A percentile compares a stretch with the other conserved stretches of the same genome.
Conservation (phyloP, 2,888 invertebrate species). For the Polyommatus iphigenia region DNA sequence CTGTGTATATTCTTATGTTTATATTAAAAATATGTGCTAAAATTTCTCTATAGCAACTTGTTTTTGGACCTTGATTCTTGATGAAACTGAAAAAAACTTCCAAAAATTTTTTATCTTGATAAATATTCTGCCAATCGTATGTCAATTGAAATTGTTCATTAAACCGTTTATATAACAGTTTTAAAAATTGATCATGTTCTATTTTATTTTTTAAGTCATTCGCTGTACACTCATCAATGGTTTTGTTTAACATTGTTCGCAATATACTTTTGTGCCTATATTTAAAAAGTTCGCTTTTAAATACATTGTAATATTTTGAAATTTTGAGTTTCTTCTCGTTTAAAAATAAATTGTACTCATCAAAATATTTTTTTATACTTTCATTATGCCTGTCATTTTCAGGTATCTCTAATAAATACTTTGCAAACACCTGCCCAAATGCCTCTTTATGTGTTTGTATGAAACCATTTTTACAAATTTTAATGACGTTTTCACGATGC, state of each 20-base stretch:
- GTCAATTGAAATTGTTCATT: constrained; percentile 6
- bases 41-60: constrained; percentile 30
- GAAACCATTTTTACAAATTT: constrained; percentile 1
- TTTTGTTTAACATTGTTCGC: constrained; percentile 13
- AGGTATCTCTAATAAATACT: constrained; percentile 17
- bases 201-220: constrained; percentile 28
- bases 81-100: not conserved
- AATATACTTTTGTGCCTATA: constrained; percentile 26
- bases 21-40: constrained; percentile 31
- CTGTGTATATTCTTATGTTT: constrained; percentile 27
- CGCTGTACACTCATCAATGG: constrained; percentile 20
- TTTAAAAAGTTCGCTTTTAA: constrained; percentile 31
- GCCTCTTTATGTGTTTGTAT: constrained; percentile 3
- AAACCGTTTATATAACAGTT: constrained; percentile 29
- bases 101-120: constrained; percentile 6
- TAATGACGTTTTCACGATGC: constrained; percentile 14
- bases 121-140: constrained; percentile 24
- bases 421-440: not conserved
- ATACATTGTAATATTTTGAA: constrained; percentile 20
- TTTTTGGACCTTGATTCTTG: not conserved
- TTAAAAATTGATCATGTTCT: constrained; percentile 27
- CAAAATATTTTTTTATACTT: constrained; percentile 27
- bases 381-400: not conserved
- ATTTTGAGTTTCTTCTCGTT: constrained; percentile 19
- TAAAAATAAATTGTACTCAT: constrained; percentile 1